phyloP scores from a whole-genome alignment of 1,140 invertebrate genomes.

The Drosophila kikkawai region DNA sequence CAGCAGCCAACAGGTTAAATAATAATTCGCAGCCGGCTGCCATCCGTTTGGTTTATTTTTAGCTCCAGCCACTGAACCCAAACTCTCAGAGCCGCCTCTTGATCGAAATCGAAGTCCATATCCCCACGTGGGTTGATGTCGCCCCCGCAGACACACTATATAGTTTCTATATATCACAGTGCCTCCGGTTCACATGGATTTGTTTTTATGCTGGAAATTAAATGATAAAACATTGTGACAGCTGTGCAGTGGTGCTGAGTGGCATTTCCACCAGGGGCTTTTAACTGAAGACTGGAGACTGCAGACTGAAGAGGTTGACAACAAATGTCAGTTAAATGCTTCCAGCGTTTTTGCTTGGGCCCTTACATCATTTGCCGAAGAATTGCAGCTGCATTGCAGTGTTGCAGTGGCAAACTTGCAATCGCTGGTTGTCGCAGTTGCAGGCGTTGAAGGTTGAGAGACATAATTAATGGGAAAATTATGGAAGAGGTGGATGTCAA shows the following conservation, averaged over 20 bases:
- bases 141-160: slow-evolving; percentile 36
- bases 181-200: slow-evolving; percentile 68
- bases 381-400: slow-evolving; percentile 45
- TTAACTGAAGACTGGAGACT: slow-evolving; percentile 3
- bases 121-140: slow-evolving; percentile 13
- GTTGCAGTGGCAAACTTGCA: slow-evolving; percentile 24
- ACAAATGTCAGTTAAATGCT: slow-evolving; percentile 79
- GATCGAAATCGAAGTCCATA: slow-evolving; percentile 8
- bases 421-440: slow-evolving; percentile 26
- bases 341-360: slow-evolving; percentile 43
- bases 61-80: slow-evolving; percentile 56
- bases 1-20: slow-evolving; percentile 62
- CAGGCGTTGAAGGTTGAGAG: slow-evolving; percentile 43
- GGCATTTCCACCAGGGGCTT: slow-evolving; percentile 60
- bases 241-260: slow-evolving; percentile 69
- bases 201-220: slow-evolving; percentile 83
- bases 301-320: slow-evolving; percentile 56
- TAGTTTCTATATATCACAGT: slow-evolving; percentile 5
- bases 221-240: slow-evolving; percentile 83
- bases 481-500: slow-evolving; percentile 49
- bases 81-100: slow-evolving; percentile 1
- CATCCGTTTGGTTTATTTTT: slow-evolving; percentile 61
- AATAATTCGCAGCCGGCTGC: slow-evolving; percentile 70
- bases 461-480: slow-evolving; percentile 72
- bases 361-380: slow-evolving; percentile 72